Percentiles rank a stretch among this genome's conserved stretches.
Evolutionary conservation across 2,113 vertebrate genomes (phyloP).

Genomic region (Columbina picui): DNA sequence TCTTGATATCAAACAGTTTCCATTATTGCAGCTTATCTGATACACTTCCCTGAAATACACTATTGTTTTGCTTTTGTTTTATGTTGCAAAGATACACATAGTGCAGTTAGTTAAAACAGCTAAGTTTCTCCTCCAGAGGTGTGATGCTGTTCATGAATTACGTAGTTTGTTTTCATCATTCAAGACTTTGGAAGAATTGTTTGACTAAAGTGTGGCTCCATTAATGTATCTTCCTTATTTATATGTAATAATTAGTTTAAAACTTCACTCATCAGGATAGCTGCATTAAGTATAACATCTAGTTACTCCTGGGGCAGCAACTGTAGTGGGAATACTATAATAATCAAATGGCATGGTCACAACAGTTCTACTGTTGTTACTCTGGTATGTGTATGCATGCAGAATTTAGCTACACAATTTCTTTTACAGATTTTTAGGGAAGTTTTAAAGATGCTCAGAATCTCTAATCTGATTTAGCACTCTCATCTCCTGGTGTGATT

Average conservation of each 20-base stretch:
- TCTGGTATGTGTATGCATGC: neutral
- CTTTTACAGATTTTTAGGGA: neutral
- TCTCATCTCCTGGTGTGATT: neutral
- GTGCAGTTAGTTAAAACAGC: conserved; percentile 22
- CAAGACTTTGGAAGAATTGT: conserved; percentile 21
- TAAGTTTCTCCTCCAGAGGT: neutral
- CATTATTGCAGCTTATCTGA: conserved; percentile 7
- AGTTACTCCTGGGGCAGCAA: conserved; percentile 15
- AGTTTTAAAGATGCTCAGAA: neutral
- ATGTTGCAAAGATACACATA: neutral
- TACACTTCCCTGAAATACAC: neutral
- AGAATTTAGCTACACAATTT: neutral
- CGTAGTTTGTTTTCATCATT: neutral
- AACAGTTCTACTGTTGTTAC: neutral
- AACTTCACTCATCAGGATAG: conserved; percentile 47
- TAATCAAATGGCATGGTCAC: neutral
- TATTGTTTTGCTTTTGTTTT: conserved; percentile 26
- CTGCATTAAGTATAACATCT: conserved; percentile 23
- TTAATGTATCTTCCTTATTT: conserved; percentile 59
- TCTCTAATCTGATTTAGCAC: neutral
- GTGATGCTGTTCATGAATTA: conserved; percentile 26
- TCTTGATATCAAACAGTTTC: conserved; percentile 12
- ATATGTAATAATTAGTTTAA: conserved; percentile 60
- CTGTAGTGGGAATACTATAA: neutral
- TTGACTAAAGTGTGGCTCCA: conserved; percentile 51